Base-by-base conservation (phyloP, 2,888 invertebrate species). In the Archips xylosteana region DNA sequence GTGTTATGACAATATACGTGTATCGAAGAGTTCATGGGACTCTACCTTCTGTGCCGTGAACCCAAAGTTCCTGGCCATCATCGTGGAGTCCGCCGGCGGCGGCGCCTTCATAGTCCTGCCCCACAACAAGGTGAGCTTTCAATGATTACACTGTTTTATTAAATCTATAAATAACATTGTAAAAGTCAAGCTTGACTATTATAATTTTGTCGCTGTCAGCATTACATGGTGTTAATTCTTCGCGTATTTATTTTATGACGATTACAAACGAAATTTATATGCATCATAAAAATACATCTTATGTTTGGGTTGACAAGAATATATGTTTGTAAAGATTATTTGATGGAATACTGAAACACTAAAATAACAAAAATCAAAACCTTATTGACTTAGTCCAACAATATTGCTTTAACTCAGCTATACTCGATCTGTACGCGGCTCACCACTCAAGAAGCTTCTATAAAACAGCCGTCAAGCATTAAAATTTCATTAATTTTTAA, bases 31-130 rank as follows among this genome's bases (percentile, higher is more conserved):
- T 88, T 99, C 99, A 70, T 99, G 99, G 98, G 99, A 99, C 91
- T 98, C 99, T 77, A 98, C 98, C 79, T 99, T 99, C 94, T 99
- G 99, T 95, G 98, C 99, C 81, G 99, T 99, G 84, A 99, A 99
- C 95, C 99, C 99, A 66, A 99, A 99, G 94, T 99, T 99, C 95
- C 95, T 99, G 88, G 99, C 99, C 79, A 98, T 99, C 86, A 99
- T 99, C 88, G 98, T 99, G 63, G 99, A 99, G 92, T 98, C 98
- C 70, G 99, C 98, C 73, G 99, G 99, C 75, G 99, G 99, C 81
- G 99, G 99, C 80, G 98, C 98, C 83, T 99, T 99, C 94, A 98
- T 99, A 90, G 98, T 99, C 77, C 95, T 99, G 84, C 98, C 98
- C 78, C 97, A 98, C 85, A 98, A 97, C 89, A 98, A 98, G 97